phyloP scores from a whole-genome alignment of 2,797 vertebrate species.

The Cirrhinus mrigala region DNA sequence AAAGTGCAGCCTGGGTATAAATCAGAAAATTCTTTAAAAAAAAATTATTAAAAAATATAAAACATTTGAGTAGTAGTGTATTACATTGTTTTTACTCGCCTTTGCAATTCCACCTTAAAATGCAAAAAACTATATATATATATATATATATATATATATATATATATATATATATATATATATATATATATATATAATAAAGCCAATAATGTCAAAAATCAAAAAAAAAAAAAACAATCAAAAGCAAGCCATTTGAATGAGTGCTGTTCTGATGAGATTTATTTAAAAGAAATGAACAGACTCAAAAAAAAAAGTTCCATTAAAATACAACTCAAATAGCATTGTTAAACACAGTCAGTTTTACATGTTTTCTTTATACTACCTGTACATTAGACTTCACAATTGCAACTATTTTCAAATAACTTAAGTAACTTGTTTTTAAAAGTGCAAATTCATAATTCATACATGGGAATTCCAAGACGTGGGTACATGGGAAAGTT shows the following conservation, averaged over 20 bases:
- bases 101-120: not conserved
- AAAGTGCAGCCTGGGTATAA: not conserved
- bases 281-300: conserved; percentile 72
- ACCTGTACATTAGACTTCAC: conserved; percentile 82
- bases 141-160: too few species aligned
- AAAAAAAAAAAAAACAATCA: not conserved
- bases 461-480: conserved; percentile 72
- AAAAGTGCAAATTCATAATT: conserved; percentile 85
- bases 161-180: too few species aligned
- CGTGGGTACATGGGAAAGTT: conserved; percentile 73
- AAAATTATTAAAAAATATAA: too few species aligned
- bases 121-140: too few species aligned
- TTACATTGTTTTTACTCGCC: not conserved
- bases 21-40: not conserved
- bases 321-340: conserved; percentile 77
- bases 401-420: conserved; percentile 80
- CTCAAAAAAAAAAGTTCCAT: conserved; percentile 76
- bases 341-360: conserved; percentile 80
- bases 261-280: conserved; percentile 76
- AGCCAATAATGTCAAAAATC: not conserved
- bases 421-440: conserved; percentile 86
- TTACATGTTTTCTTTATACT: conserved; percentile 82
- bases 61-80: not conserved
- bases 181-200: not conserved
- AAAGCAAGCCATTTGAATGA: not conserved